Percentiles rank a stretch among this genome's conserved stretches.
phyloP scores from a whole-genome alignment of 1,140 invertebrate genomes.

The Sycobia sp. region DNA sequence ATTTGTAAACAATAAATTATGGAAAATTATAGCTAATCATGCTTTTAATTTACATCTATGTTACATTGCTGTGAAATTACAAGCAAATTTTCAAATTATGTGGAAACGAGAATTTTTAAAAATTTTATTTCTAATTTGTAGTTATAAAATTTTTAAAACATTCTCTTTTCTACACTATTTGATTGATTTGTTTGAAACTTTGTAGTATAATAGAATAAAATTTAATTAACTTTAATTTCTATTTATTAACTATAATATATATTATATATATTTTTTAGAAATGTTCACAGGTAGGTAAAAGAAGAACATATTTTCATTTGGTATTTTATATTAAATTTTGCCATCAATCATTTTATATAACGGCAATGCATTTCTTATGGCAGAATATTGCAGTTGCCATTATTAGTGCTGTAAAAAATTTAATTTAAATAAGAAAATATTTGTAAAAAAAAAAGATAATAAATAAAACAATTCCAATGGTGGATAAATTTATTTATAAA shows the following conservation, averaged over 20 bases:
- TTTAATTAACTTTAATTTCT: no score
- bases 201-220: no score
- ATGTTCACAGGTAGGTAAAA: slow-evolving; percentile 50
- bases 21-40: slow-evolving; percentile 38
- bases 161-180: no score
- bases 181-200: no score
- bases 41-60: no score
- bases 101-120: no score
- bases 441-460: slow-evolving; percentile 1
- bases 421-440: slow-evolving; percentile 2
- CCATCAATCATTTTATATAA: no score
- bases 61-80: no score
- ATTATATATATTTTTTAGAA: slow-evolving; percentile 19
- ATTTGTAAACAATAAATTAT: slow-evolving; percentile 20
- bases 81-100: no score
- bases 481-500: slow-evolving; percentile 45
- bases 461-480: slow-evolving; percentile 51
- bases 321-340: slow-evolving; percentile 37
- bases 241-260: no score
- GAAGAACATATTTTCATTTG: slow-evolving; percentile 34
- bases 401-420: slow-evolving; percentile 18
- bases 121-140: no score
- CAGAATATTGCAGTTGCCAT: slow-evolving; percentile 49
- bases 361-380: slow-evolving; percentile 61
- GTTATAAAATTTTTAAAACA: no score